phyloP scores from a whole-genome alignment of 2,888 invertebrate genomes.

The Phrixothrix hirtus region DNA sequence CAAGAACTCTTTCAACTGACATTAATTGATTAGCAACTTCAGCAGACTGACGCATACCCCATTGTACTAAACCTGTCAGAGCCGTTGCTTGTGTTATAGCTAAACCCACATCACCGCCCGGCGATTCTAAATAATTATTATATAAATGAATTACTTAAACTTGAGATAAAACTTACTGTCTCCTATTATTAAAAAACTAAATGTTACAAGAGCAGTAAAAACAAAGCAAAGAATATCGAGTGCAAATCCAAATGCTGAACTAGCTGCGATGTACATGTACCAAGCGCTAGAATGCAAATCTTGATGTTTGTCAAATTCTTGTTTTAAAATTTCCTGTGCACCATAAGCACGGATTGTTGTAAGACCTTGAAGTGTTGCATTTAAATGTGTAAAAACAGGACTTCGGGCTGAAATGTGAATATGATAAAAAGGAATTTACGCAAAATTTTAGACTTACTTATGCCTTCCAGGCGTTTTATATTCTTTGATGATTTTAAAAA shows the following conservation, averaged over 20 bases:
- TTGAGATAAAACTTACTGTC: conserved; percentile 44
- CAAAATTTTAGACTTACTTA: conserved; percentile 60
- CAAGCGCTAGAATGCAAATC: conserved; percentile 69
- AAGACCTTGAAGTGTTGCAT: conserved; percentile 76
- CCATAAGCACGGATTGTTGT: conserved; percentile 79
- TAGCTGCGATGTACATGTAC: conserved; percentile 68
- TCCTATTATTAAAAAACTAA: conserved; percentile 63
- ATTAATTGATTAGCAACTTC: conserved; percentile 78
- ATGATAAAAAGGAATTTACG: not conserved
- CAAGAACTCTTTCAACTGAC: conserved; percentile 82
- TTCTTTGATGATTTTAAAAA: conserved; percentile 72
- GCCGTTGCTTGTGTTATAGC: conserved; percentile 68
- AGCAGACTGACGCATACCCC: conserved; percentile 83
- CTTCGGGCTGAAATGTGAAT: conserved; percentile 67
- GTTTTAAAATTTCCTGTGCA: conserved; percentile 66
- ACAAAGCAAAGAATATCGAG: conserved; percentile 67
- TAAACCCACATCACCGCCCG: conserved; percentile 65
- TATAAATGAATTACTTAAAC: too few relatives aligned
- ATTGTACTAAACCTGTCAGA: conserved; percentile 67
- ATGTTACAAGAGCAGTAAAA: conserved; percentile 67
- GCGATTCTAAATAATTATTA: conserved; percentile 36
- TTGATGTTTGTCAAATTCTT: conserved; percentile 61
- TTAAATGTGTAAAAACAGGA: conserved; percentile 82
- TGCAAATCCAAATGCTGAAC: conserved; percentile 68
- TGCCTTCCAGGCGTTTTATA: conserved; percentile 69